phyloP scores from a whole-genome alignment of 2,797 vertebrate genomes.

The Mionectes olivaceus region DNA sequence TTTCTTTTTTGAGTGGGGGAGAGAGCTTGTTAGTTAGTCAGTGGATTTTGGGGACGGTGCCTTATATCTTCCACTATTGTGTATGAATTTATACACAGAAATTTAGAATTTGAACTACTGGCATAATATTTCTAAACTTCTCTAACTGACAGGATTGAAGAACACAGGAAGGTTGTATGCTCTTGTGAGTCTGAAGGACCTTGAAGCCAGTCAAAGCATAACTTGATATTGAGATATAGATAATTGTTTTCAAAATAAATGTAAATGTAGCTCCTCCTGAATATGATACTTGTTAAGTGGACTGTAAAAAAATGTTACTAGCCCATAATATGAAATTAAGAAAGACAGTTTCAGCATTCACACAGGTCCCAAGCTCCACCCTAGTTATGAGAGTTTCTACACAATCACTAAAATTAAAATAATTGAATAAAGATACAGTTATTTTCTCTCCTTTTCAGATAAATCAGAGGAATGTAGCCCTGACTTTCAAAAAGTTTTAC shows the following conservation, averaged over 20 bases:
- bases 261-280: neutral
- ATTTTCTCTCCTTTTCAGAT: neutral
- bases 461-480: neutral
- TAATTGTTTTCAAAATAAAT: neutral
- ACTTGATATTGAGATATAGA: neutral
- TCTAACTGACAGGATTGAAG: neutral
- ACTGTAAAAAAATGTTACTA: neutral
- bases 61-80: neutral
- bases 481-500: neutral
- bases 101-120: neutral
- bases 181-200: neutral
- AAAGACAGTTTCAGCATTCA: neutral
- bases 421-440: neutral
- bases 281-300: neutral
- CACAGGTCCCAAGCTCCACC: neutral
- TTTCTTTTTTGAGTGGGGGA: accelerated
- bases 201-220: neutral
- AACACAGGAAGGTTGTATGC: neutral
- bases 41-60: neutral
- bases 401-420: neutral
- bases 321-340: neutral
- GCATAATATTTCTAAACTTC: neutral
- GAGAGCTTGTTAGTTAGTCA: neutral
- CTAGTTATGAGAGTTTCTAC: neutral
- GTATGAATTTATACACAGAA: neutral